Evolutionary conservation across 2,888 invertebrate genomes (phyloP).

Genomic region (Megastigmus dorsalis): DNA sequence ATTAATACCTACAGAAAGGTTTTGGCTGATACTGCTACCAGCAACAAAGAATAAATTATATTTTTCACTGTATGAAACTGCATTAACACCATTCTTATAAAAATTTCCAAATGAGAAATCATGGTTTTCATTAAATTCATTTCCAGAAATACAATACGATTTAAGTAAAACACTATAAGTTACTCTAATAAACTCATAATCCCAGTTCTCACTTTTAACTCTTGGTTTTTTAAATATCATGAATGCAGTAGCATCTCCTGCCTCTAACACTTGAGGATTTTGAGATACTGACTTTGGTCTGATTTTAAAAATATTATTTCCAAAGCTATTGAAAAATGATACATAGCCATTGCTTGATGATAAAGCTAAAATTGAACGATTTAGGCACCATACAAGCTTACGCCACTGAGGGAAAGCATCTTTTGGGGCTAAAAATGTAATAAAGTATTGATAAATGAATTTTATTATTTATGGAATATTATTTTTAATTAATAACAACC

Average conservation of each 20-base stretch:
- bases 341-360: slow-evolving; percentile 83
- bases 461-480: slow-evolving; percentile 10
- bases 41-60: slow-evolving; percentile 80
- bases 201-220: slow-evolving; percentile 79
- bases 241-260: slow-evolving; percentile 78
- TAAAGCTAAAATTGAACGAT: slow-evolving; percentile 82
- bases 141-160: slow-evolving; percentile 81
- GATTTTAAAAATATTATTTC: slow-evolving; percentile 81
- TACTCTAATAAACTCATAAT: slow-evolving; percentile 81
- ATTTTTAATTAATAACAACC: slow-evolving; percentile 72
- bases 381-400: slow-evolving; percentile 83
- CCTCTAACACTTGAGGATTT: slow-evolving; percentile 69
- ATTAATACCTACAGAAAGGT: slow-evolving; percentile 63
- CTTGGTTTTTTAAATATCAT: slow-evolving; percentile 80
- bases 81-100: slow-evolving; percentile 79
- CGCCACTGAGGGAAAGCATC: slow-evolving; percentile 85
- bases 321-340: slow-evolving; percentile 83
- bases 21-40: slow-evolving; percentile 74
- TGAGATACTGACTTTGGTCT: slow-evolving; percentile 75
- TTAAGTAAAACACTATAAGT: slow-evolving; percentile 81
- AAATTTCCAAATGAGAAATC: slow-evolving; percentile 78
- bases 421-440: slow-evolving; percentile 76
- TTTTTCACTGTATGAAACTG: slow-evolving; percentile 77
- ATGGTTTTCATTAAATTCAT: slow-evolving; percentile 79
- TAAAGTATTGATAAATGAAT: background rate